Evolutionary conservation across 2,888 invertebrate species (phyloP).

Genomic region (Eristalis intricaria): DNA sequence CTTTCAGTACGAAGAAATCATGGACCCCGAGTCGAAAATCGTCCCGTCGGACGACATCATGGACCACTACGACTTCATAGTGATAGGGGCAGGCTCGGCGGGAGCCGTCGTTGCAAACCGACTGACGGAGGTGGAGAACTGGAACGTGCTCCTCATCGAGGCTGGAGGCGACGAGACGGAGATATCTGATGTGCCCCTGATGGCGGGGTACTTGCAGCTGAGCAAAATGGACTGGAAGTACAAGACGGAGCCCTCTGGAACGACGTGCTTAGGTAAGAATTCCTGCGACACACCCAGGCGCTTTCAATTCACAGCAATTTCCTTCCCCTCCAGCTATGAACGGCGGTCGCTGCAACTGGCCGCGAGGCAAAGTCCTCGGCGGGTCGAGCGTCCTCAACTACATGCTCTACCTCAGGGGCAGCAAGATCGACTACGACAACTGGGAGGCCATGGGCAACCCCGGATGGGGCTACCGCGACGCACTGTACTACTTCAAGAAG

Average conservation of each 20-base stretch:
- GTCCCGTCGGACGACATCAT: conserved; percentile 85
- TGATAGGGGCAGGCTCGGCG: conserved; percentile 93
- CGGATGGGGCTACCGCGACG: conserved; percentile 93
- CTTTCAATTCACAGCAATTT: neutral
- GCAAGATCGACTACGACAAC: conserved; percentile 92
- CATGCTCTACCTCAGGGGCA: conserved; percentile 95
- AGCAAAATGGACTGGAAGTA: conserved; percentile 96
- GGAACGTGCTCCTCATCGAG: conserved; percentile 91
- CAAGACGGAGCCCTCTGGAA: conserved; percentile 93
- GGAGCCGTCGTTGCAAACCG: conserved; percentile 94
- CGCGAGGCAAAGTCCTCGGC: conserved; percentile 94
- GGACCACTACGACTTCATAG: conserved; percentile 90
- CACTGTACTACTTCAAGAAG: conserved; percentile 92
- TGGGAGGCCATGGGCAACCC: conserved; percentile 94
- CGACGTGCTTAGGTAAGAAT: conserved; percentile 88
- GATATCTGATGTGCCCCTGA: conserved; percentile 92
- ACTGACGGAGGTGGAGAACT: conserved; percentile 88
- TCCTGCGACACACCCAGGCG: neutral
- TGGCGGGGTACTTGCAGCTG: conserved; percentile 93
- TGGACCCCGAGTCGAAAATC: conserved; percentile 91
- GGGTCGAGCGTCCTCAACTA: conserved; percentile 95
- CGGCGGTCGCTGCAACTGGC: conserved; percentile 93
- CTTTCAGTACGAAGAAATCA: conserved; percentile 92
- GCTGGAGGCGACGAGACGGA: conserved; percentile 96
- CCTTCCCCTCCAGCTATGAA: conserved; percentile 87